Evolutionary conservation across 2,797 vertebrate genomes (phyloP).

Genomic region (Pseudocheirus occidentalis): DNA sequence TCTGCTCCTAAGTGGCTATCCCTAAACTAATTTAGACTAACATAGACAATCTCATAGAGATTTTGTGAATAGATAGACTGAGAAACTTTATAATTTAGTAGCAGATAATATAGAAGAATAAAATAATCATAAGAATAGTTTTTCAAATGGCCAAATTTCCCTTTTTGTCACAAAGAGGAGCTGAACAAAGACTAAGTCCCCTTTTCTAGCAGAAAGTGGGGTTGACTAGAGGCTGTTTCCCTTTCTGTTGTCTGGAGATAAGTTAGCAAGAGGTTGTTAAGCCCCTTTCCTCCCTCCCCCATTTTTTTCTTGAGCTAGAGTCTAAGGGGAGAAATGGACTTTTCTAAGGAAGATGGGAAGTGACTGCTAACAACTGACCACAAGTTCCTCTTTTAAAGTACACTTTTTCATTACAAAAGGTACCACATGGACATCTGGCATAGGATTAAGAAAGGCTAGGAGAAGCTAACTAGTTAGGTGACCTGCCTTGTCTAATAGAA

Average conservation of each 20-base stretch:
- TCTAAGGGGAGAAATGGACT: background rate
- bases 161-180: background rate
- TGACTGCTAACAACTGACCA: background rate
- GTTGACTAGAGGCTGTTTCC: no score
- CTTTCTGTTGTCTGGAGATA: background rate
- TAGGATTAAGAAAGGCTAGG: background rate
- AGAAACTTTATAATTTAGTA: background rate
- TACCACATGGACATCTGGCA: background rate
- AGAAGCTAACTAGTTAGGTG: background rate
- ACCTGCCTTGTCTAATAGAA: background rate
- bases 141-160: background rate
- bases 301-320: background rate
- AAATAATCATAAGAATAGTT: background rate
- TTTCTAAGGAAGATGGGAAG: background rate
- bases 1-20: fast-evolving
- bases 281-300: no score
- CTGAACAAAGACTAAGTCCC: background rate
- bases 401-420: background rate
- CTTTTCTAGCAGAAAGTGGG: background rate
- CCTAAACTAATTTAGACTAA: background rate
- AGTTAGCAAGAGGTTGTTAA: background rate
- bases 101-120: background rate
- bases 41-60: background rate
- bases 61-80: background rate
- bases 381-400: background rate